Percentiles rank a stretch among this genome's conserved stretches.
phyloP scores from a whole-genome alignment of 2,888 invertebrate species.

The Aphidius colemani region DNA sequence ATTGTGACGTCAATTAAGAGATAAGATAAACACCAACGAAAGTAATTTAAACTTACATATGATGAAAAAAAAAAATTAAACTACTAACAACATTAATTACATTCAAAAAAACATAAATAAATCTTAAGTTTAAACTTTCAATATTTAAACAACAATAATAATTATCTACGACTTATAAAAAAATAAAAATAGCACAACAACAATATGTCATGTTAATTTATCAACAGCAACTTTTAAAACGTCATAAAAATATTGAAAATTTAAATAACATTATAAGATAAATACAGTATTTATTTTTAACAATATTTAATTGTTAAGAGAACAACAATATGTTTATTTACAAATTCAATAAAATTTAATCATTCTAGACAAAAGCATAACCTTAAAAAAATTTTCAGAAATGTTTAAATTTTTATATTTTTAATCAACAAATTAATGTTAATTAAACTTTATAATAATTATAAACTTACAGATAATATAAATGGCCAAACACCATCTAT shows the following conservation, averaged over 20 bases:
- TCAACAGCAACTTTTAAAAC: no score
- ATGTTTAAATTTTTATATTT: no score
- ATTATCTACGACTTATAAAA: no score
- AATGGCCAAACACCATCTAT: slow-evolving; percentile 80
- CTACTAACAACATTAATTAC: neutral
- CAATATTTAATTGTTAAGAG: neutral
- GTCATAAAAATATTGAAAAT: no score
- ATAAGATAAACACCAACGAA: neutral
- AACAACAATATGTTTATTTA: neutral
- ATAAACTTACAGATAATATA: slow-evolving; percentile 74
- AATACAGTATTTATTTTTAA: neutral
- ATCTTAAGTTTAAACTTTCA: no score
- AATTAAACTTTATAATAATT: no score
- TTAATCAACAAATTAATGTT: no score
- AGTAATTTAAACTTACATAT: neutral
- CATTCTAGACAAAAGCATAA: slow-evolving; percentile 2
- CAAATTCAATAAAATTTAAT: neutral
- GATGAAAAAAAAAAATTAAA: neutral
- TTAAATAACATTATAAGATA: neutral
- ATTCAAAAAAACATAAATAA: no score
- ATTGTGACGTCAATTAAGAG: neutral
- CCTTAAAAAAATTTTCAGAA: neutral
- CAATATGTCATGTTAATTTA: no score
- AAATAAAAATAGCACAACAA: no score
- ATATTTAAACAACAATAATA: no score